Conservation (phyloP, 1,140 invertebrate species). For the Drosophila serrata region DNA sequence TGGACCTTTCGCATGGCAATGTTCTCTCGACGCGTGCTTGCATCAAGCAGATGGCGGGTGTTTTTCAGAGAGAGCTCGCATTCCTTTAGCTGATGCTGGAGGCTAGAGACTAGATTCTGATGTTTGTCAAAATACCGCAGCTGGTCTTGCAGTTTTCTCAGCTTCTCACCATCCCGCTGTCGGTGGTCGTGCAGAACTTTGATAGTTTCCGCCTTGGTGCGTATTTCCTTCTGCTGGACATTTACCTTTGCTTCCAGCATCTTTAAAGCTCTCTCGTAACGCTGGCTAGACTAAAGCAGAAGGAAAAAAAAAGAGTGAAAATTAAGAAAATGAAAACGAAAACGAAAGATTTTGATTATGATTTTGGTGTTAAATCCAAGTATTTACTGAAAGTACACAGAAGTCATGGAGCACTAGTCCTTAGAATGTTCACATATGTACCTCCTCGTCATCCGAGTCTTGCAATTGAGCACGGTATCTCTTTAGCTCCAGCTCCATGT, state of each 20-base stretch:
- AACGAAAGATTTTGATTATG: constrained; percentile 8
- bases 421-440: background rate
- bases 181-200: constrained; percentile 63
- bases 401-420: constrained; percentile 18
- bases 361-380: background rate
- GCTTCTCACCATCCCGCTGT: constrained; percentile 32
- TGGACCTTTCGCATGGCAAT: constrained; percentile 73
- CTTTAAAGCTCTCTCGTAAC: constrained; percentile 45
- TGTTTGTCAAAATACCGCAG: constrained; percentile 22
- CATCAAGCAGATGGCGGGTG: constrained; percentile 25
- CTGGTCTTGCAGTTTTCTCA: constrained; percentile 38
- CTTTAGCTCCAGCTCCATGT: constrained; percentile 68
- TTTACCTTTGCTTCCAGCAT: constrained; percentile 46
- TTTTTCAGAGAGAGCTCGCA: constrained; percentile 48
- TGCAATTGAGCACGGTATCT: constrained; percentile 62
- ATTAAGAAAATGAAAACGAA: background rate
- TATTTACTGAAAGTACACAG: background rate
- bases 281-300: constrained; percentile 43
- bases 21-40: constrained; percentile 46
- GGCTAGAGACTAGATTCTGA: constrained; percentile 8
- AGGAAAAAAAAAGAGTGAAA: background rate
- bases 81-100: constrained; percentile 57
- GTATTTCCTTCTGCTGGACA: constrained; percentile 55
- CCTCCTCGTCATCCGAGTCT: constrained; percentile 34
- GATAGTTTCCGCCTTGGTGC: constrained; percentile 60